Evolutionary conservation across 2,797 vertebrate species (phyloP), one percentile per base, ranked within the genome.

Genomic region (Pangasius mekongensis): DNA sequence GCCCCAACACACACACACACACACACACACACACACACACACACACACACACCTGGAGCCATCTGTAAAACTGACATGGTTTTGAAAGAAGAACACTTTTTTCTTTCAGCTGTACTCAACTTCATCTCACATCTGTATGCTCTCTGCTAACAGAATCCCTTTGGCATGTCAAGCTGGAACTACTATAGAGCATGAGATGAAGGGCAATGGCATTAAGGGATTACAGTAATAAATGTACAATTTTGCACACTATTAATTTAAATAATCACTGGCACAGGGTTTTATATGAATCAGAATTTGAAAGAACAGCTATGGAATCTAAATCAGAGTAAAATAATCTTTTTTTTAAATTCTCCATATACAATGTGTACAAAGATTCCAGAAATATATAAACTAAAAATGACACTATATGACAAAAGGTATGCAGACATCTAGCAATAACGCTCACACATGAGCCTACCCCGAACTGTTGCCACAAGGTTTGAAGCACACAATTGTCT

Each of bases 31-130:
- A 56, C 67, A 27, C 82, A 67, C 82, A 76, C 49, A 86, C 84
- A 20, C 52, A 39, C n/a, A 66, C 73, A 80, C 58, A 43, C 76
- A 33, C n/a, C 52, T 69, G 43, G 71, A 64, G 14, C 60, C 60
- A 60, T 89, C 83, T 83, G 80, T 83, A 83, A 89, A 86, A 84
- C 47, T 87, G 81, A 52, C 85, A 87, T 73, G 52, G 49, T 36
- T 18, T n/a, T 64, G 62, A 64, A 64, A n/a, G 27, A 64, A n/a
- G 27, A 64, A 64, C 10, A 3, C 13, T 64, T 64, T 60, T 64
- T 56, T 60, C 82, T 89, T 66, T 62, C 71, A 54, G 85, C 60
- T 39, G 33, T 82, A 39, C 62, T 74, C 36, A 47, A 13, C 60
- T 58, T 71, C 20, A 11, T 60, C 49, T 67, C 58, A 87, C n/a